Conservation (phyloP, 2,797 vertebrate species). For the Phrynocephalus vlangalii region DNA sequence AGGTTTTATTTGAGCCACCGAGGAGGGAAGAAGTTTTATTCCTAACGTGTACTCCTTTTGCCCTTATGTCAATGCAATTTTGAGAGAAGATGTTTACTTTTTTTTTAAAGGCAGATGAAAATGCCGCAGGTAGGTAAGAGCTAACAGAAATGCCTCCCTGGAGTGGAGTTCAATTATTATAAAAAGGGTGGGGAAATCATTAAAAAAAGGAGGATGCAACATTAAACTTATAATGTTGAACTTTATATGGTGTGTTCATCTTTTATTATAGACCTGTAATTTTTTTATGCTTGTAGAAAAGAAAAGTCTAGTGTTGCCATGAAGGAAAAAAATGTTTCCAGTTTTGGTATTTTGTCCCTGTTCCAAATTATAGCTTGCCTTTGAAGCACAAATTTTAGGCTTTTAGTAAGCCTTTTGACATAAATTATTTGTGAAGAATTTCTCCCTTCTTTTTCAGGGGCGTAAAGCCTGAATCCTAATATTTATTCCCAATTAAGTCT, state of each 20-base stretch:
- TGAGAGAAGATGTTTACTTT: background rate
- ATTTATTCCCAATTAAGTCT: background rate
- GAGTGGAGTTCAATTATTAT: conserved; percentile 1
- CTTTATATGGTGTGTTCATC: background rate
- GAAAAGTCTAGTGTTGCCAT: background rate
- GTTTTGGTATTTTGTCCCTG: background rate
- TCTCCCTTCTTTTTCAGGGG: background rate
- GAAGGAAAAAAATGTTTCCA: background rate
- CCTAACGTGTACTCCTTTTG: background rate
- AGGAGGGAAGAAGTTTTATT: background rate
- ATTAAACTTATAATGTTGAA: background rate
- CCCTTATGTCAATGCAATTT: background rate
- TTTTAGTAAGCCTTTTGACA: background rate
- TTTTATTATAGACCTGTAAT: background rate
- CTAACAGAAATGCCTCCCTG: background rate
- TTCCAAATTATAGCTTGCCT: background rate
- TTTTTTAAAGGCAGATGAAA: background rate
- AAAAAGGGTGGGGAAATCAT: background rate
- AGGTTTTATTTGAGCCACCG: background rate
- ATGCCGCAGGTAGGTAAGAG: background rate
- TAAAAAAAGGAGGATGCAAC: background rate
- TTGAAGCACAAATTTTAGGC: background rate
- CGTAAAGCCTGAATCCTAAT: background rate
- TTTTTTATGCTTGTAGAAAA: background rate
- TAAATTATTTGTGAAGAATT: background rate